phyloP scores from a whole-genome alignment of 2,888 invertebrate genomes.

The Schizotus pectinicornis region DNA sequence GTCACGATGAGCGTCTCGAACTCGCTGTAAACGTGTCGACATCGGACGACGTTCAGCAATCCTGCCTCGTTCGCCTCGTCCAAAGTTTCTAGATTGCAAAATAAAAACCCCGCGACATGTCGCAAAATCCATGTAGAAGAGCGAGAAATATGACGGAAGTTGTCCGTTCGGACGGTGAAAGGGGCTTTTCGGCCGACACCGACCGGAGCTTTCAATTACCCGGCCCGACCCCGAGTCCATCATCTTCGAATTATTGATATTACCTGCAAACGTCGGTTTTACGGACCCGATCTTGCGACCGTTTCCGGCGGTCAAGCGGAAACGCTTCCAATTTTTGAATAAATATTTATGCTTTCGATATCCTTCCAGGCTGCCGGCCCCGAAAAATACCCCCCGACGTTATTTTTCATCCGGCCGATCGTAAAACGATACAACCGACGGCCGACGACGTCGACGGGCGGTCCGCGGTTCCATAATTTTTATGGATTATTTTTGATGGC shows the following conservation, averaged over 20 bases:
- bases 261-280: constrained; percentile 42
- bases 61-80: no score
- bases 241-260: constrained; percentile 43
- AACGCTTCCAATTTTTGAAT: constrained; percentile 37
- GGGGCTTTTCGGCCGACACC: no score
- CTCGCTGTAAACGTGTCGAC: no score
- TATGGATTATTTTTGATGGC: constrained; percentile 15
- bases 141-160: no score
- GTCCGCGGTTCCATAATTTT: constrained; percentile 18
- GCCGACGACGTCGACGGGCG: constrained; percentile 4
- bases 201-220: no score
- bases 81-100: no score
- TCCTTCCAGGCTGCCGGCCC: constrained; percentile 30
- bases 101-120: no score
- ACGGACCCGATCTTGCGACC: constrained; percentile 34
- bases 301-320: constrained; percentile 33
- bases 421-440: constrained; percentile 8
- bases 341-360: constrained; percentile 38
- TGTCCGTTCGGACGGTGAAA: no score
- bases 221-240: no score
- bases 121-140: no score
- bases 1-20: no score
- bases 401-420: constrained; percentile 13
- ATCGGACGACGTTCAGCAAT: no score
- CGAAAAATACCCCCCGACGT: constrained; percentile 2